phyloP scores from a whole-genome alignment of 2,888 invertebrate genomes.

The Sepioteuthis lessoniana region DNA sequence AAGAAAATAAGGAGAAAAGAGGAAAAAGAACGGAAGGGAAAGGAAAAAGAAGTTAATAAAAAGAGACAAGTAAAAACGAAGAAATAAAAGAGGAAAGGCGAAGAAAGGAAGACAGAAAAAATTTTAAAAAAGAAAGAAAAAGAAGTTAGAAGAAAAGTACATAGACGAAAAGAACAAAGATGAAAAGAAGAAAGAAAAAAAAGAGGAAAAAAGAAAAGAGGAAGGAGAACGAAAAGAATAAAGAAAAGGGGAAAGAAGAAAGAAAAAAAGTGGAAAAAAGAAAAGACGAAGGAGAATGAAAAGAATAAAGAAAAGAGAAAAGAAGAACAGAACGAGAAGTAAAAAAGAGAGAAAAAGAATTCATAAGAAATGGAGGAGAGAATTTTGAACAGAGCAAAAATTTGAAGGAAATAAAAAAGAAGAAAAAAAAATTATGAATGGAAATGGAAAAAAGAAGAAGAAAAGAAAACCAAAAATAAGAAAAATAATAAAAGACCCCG shows the following conservation, averaged over 20 bases:
- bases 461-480: too few relatives aligned
- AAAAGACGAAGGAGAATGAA: too few relatives aligned
- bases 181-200: neutral
- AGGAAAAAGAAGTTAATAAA: too few relatives aligned
- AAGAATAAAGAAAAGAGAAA: too few relatives aligned
- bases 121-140: neutral
- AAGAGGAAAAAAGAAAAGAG: neutral
- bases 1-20: neutral
- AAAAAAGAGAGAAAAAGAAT: neutral
- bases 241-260: neutral
- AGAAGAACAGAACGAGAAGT: neutral
- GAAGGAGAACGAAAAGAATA: neutral
- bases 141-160: too few relatives aligned
- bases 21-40: neutral
- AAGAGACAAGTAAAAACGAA: too few relatives aligned
- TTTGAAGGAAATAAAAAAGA: too few relatives aligned
- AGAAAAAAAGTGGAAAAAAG: too few relatives aligned
- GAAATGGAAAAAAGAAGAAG: neutral
- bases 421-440: too few relatives aligned
- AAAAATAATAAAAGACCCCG: too few relatives aligned
- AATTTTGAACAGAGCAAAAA: neutral
- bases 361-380: neutral
- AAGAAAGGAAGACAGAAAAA: neutral
- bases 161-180: too few relatives aligned
- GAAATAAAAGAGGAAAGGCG: neutral